Conservation (phyloP, 2,113 vertebrate species). For the Furnarius figulus region DNA sequence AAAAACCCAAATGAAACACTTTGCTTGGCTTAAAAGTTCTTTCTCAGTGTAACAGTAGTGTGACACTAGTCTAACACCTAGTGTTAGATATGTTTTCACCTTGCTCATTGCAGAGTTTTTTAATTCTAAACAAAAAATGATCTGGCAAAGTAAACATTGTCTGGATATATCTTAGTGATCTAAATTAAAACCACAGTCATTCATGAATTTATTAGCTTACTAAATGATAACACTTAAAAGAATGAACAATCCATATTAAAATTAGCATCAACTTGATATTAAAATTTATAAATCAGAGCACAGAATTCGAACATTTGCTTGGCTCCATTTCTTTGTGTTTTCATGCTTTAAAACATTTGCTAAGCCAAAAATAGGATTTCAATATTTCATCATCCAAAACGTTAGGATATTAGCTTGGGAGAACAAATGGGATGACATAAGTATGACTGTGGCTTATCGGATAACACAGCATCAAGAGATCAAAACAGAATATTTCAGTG, state of each 20-base stretch:
- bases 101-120: background rate
- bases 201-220: background rate
- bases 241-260: background rate
- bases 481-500: background rate
- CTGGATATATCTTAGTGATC: background rate
- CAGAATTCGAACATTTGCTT: background rate
- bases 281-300: background rate
- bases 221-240: background rate
- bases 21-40: background rate
- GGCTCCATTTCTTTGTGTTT: background rate
- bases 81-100: background rate
- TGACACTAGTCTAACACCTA: background rate
- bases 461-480: background rate
- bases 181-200: background rate
- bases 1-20: background rate
- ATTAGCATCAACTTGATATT: background rate
- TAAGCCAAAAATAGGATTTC: background rate
- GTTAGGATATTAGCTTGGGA: background rate
- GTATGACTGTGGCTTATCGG: background rate
- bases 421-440: background rate
- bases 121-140: background rate
- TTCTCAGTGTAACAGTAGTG: background rate
- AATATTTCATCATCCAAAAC: background rate
- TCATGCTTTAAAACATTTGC: background rate
- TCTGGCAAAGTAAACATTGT: background rate